A percentile compares a stretch with the other conserved stretches of the same genome.
These are phyloP conservation scores for Neosilurus hyrtlii DNA, from an alignment of 2,797 vertebrate genomes.

Conservation along the genomic window DNA sequence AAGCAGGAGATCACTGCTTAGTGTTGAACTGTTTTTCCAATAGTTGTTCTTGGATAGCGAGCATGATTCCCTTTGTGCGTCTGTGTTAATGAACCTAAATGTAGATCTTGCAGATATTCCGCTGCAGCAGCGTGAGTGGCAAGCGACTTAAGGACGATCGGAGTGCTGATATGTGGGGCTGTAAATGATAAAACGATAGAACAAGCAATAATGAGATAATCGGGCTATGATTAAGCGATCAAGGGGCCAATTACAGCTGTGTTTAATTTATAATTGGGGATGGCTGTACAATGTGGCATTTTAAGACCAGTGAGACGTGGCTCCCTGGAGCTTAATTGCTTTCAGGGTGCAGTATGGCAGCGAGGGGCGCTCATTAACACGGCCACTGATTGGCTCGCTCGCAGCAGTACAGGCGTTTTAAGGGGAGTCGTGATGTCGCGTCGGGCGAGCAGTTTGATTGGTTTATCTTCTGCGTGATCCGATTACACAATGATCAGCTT, in stretches of 20 bases:
- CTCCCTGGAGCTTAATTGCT: conserved; percentile 54
- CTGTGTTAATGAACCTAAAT: conserved; percentile 46
- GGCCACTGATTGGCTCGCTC: conserved; percentile 39
- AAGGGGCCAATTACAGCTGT: conserved; percentile 61
- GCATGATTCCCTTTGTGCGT: not conserved
- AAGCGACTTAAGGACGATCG: conserved; percentile 52
- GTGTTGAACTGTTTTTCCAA: not conserved
- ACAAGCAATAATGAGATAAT: conserved; percentile 64
- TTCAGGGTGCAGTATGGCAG: conserved; percentile 49
- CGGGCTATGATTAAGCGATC: conserved; percentile 66
- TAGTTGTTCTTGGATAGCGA: conserved; percentile 14
- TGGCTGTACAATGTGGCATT: conserved; percentile 54
- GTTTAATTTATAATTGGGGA: conserved; percentile 60
- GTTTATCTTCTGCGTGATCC: not conserved
- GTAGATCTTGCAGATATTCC: conserved; percentile 57
- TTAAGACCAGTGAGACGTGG: conserved; percentile 53
- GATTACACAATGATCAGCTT: not conserved
- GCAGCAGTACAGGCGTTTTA: not conserved
- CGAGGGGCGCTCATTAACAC: conserved; percentile 39
- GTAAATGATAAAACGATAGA: conserved; percentile 60
- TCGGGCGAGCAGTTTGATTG: conserved; percentile 10
- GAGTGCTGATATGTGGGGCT: conserved; percentile 50
- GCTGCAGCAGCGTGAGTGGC: conserved; percentile 41
- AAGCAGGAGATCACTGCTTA: not conserved
- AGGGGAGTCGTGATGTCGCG: not conserved